Conservation (phyloP, 1,140 invertebrate species). For the Euwallacea similis region DNA sequence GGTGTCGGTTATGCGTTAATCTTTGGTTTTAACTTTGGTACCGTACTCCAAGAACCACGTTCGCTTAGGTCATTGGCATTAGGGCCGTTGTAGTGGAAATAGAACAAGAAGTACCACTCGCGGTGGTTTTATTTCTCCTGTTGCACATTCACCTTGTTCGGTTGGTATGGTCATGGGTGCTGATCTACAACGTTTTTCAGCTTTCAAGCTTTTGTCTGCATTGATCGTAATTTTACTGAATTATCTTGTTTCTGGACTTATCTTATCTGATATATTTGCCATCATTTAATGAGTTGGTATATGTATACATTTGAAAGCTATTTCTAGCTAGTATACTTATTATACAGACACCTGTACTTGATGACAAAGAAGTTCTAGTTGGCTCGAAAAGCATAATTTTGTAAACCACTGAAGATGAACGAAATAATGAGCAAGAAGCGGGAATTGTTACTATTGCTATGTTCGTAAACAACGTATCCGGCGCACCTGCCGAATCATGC, state of each 20-base stretch:
- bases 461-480: neutral
- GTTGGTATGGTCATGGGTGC: too few relatives aligned
- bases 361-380: neutral
- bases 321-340: neutral
- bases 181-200: too few relatives aligned
- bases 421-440: neutral
- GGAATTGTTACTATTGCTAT: neutral
- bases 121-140: neutral
- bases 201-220: too few relatives aligned
- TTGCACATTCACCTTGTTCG: neutral
- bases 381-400: conserved; percentile 13
- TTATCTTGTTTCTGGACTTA: too few relatives aligned
- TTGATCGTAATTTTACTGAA: too few relatives aligned
- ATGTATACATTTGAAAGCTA: too few relatives aligned
- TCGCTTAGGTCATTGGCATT: conserved; percentile 22
- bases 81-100: conserved; percentile 7
- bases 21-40: conserved; percentile 9
- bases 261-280: too few relatives aligned
- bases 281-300: too few relatives aligned
- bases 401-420: conserved; percentile 20
- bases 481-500: neutral
- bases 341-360: conserved; percentile 3
- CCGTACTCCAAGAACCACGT: conserved; percentile 9
- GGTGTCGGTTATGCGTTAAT: neutral
- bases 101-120: conserved; percentile 22